These are phyloP conservation scores for Scaptomyza parva DNA, from an alignment of 2,888 invertebrate species.

Conservation along the genomic window DNA sequence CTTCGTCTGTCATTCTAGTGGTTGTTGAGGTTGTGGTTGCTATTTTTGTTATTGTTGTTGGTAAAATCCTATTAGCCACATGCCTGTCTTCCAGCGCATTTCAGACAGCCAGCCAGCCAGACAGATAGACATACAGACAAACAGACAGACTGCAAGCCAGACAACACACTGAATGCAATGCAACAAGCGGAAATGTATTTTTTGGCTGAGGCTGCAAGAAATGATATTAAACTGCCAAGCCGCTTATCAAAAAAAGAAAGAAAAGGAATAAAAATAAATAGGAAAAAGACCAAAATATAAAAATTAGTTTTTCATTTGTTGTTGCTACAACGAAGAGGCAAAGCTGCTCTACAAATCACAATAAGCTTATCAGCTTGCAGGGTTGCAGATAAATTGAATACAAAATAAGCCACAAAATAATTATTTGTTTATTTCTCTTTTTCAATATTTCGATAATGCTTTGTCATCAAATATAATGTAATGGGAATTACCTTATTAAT, in stretches of 20 bases:
- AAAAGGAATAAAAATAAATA: too few relatives aligned
- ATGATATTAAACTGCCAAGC: conserved; percentile 64
- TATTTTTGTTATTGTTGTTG: conserved; percentile 28
- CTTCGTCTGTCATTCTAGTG: conserved; percentile 45
- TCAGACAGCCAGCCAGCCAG: conserved; percentile 59
- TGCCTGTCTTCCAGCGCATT: conserved; percentile 64
- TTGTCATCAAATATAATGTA: not conserved
- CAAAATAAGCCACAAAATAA: not conserved
- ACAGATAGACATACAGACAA: conserved; percentile 28
- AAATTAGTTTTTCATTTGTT: conserved; percentile 21
- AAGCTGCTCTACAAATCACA: conserved; percentile 10
- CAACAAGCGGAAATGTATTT: conserved; percentile 70
- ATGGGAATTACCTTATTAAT: not conserved
- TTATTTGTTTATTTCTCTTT: too few relatives aligned
- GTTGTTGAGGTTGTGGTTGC: conserved; percentile 23
- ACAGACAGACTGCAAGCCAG: conserved; percentile 24
- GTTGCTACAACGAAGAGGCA: conserved; percentile 1
- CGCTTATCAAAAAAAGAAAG: conserved; percentile 67
- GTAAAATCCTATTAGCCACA: conserved; percentile 75
- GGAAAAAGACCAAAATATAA: conserved; percentile 3
- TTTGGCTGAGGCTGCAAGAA: conserved; percentile 49
- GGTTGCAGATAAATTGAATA: conserved; percentile 14
- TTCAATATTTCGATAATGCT: not conserved
- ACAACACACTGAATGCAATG: conserved; percentile 48
- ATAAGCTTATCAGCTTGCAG: not conserved